A percentile compares a stretch with the other conserved stretches of the same genome.
Conservation (phyloP, 2,888 invertebrate genomes). For the Crepidodera aurea region DNA sequence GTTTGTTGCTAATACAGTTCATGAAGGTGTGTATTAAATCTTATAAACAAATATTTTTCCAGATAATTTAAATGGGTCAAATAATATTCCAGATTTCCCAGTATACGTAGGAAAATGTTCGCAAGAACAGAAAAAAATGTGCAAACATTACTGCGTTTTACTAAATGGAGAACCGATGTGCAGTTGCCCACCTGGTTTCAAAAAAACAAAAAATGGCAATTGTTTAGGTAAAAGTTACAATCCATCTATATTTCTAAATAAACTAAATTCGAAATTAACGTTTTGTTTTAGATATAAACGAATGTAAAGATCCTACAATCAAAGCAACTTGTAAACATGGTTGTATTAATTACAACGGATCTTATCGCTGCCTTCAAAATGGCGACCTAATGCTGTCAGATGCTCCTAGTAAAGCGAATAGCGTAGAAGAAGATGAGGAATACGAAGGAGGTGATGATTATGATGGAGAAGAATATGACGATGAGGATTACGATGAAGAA, state of each 20-base stretch:
- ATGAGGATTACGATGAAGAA: conserved; percentile 38
- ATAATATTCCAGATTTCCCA: conserved; percentile 7
- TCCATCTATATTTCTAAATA: too few species aligned
- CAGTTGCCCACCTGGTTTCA: conserved; percentile 51
- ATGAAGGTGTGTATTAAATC: neutral
- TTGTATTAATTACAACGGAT: conserved; percentile 72
- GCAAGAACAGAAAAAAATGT: conserved; percentile 47
- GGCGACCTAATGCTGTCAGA: conserved; percentile 35
- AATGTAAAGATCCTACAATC: conserved; percentile 66
- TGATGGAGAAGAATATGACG: conserved; percentile 43
- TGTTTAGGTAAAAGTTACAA: conserved; percentile 50
- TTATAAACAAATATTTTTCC: neutral
- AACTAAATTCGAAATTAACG: too few species aligned
- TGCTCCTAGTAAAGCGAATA: conserved; percentile 37
- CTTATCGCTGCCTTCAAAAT: conserved; percentile 62
- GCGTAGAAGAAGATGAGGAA: conserved; percentile 35
- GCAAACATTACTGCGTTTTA: conserved; percentile 61
- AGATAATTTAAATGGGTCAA: neutral
- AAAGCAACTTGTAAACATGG: conserved; percentile 60
- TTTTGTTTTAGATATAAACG: conserved; percentile 68
- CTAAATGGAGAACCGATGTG: conserved; percentile 52
- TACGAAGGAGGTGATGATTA: conserved; percentile 41
- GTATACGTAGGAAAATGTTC: conserved; percentile 40
- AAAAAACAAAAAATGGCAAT: conserved; percentile 36
- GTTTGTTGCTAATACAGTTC: neutral